Percentiles rank a stretch among this genome's conserved stretches.
Conservation (phyloP, 2,888 invertebrate species). For the Himalopsyche tibetana region DNA sequence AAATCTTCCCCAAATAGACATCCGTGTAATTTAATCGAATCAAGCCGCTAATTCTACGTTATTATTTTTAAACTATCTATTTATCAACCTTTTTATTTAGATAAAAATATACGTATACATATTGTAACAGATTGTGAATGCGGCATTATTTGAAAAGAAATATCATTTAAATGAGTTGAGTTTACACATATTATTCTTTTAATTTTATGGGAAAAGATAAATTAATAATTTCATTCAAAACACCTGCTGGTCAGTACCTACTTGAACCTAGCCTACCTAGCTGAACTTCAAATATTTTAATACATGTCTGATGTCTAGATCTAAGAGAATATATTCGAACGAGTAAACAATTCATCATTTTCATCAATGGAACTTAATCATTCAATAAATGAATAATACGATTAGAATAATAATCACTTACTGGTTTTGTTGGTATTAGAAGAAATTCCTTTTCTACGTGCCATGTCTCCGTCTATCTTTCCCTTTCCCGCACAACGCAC, state of each 20-base stretch:
- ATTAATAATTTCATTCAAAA: constrained; percentile 44
- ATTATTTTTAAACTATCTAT: no score
- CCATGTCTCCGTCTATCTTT: constrained; percentile 61
- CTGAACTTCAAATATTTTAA: neutral
- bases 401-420: constrained; percentile 54
- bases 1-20: neutral
- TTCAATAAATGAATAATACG: neutral
- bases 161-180: neutral
- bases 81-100: no score
- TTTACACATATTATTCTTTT: neutral
- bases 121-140: no score
- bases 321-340: neutral
- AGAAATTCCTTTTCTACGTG: constrained; percentile 64
- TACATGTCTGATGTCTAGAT: neutral
- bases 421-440: constrained; percentile 62
- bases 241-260: constrained; percentile 36
- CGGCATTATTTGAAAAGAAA: neutral
- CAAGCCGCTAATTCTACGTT: no score
- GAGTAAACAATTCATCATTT: neutral
- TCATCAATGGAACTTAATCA: neutral
- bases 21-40: no score
- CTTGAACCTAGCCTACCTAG: neutral
- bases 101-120: no score
- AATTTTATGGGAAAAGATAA: neutral
- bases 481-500: constrained; percentile 59